Conservation (phyloP, 2,888 invertebrate genomes). For the Parascotia fuliginaria region DNA sequence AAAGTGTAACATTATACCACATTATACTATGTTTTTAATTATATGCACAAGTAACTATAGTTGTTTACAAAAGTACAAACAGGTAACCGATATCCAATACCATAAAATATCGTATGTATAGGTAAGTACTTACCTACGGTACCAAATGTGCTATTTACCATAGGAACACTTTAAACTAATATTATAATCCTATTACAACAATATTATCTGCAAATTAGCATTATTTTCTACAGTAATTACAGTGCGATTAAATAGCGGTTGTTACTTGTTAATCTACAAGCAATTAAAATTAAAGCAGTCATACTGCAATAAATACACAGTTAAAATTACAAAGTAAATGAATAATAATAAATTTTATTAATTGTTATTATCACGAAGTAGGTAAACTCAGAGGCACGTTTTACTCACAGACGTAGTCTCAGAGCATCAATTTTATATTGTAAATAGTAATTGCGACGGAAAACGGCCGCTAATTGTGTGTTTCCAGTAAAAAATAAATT, state of each 20-base stretch:
- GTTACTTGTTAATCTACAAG: not conserved
- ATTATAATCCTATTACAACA: no score
- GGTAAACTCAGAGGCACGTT: constrained; percentile 28
- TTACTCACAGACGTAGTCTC: constrained; percentile 26
- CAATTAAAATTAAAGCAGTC: constrained; percentile 7
- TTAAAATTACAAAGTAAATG: constrained; percentile 20
- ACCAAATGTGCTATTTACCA: no score
- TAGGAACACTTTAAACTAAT: no score
- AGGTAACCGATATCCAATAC: no score
- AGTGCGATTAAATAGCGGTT: no score
- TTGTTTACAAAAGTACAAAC: no score
- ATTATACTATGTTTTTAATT: no score
- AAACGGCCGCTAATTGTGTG: constrained; percentile 55
- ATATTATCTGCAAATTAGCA: no score
- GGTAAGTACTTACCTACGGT: no score
- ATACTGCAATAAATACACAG: constrained; percentile 6
- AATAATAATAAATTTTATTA: constrained; percentile 40
- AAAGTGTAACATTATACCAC: no score
- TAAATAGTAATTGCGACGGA: constrained; percentile 55
- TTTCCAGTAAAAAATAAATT: constrained; percentile 58
- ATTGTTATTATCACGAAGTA: constrained; percentile 43
- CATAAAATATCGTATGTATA: no score
- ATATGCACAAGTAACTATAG: no score
- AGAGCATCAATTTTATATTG: constrained; percentile 56
- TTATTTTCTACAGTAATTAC: not conserved